Evolutionary conservation across 2,888 invertebrate genomes (phyloP).

Genomic region (Agrochola lota): DNA sequence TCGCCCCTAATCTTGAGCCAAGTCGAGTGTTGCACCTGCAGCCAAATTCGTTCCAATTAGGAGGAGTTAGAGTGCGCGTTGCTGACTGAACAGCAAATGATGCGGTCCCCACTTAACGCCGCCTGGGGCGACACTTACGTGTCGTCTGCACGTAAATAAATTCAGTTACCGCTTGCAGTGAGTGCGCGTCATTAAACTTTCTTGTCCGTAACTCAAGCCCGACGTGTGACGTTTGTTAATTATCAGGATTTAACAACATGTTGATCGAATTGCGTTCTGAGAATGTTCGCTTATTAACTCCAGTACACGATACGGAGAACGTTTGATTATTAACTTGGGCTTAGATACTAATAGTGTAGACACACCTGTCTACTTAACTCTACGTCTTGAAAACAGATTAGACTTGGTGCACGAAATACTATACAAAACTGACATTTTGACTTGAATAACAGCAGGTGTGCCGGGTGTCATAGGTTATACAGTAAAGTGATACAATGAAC

Average conservation of each 20-base stretch:
- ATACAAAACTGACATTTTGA: constrained; percentile 32
- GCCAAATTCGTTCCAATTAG: constrained; percentile 91
- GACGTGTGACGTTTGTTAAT: constrained; percentile 83
- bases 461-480: constrained; percentile 44
- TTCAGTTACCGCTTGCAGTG: constrained; percentile 85
- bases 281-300: constrained; percentile 64
- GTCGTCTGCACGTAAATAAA: constrained; percentile 87
- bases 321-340: constrained; percentile 52
- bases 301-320: constrained; percentile 42
- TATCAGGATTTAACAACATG: constrained; percentile 79
- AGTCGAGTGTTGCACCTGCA: constrained; percentile 90
- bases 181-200: constrained; percentile 88
- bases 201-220: constrained; percentile 81
- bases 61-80: constrained; percentile 88
- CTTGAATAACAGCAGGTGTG: constrained; percentile 46
- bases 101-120: constrained; percentile 88
- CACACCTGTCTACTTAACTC: constrained; percentile 9
- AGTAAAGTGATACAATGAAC: constrained; percentile 63
- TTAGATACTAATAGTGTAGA: constrained; percentile 15
- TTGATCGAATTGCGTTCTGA: constrained; percentile 65
- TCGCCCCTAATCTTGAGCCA: constrained; percentile 90
- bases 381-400: constrained; percentile 25
- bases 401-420: constrained; percentile 17
- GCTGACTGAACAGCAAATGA: constrained; percentile 90
- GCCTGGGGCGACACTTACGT: constrained; percentile 85